Percentiles rank a stretch among this genome's conserved stretches.
phyloP scores from a whole-genome alignment of 2,113 vertebrate species.

The Narcine bancroftii region DNA sequence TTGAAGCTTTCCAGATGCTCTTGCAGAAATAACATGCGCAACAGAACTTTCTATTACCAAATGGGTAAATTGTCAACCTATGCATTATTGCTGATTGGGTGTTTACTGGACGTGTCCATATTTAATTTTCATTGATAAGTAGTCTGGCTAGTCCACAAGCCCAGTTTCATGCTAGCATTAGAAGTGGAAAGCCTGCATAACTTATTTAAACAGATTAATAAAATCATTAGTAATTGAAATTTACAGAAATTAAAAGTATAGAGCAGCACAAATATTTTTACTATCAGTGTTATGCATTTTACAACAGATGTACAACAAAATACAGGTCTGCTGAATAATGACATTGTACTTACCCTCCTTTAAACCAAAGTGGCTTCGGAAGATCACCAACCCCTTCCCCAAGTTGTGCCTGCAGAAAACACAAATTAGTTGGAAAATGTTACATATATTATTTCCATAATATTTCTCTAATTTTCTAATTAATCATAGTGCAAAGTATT shows the following conservation, averaged over 20 bases:
- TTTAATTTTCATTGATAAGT: background rate
- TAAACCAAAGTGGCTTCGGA: conserved; percentile 86
- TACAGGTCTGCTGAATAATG: background rate
- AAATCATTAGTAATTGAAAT: background rate
- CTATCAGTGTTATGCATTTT: background rate
- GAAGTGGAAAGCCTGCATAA: background rate
- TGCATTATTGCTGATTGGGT: background rate
- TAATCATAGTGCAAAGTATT: background rate
- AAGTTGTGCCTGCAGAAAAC: conserved; percentile 62
- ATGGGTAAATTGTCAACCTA: background rate
- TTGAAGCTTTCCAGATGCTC: background rate
- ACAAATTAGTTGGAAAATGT: background rate
- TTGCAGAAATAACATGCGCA: background rate
- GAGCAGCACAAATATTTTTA: too few species aligned
- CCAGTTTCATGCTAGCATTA: background rate
- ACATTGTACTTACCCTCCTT: conserved; percentile 77
- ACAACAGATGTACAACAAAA: background rate
- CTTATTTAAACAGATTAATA: background rate
- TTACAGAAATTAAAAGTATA: background rate
- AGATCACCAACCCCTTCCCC: conserved; percentile 73
- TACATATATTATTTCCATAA: background rate
- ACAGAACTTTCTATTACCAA: background rate
- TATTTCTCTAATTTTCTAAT: background rate
- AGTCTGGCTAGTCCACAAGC: background rate
- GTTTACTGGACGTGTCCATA: background rate